These are phyloP conservation scores for Onchidella celtica DNA, from an alignment of 2,888 invertebrate species.

Conservation along the genomic window DNA sequence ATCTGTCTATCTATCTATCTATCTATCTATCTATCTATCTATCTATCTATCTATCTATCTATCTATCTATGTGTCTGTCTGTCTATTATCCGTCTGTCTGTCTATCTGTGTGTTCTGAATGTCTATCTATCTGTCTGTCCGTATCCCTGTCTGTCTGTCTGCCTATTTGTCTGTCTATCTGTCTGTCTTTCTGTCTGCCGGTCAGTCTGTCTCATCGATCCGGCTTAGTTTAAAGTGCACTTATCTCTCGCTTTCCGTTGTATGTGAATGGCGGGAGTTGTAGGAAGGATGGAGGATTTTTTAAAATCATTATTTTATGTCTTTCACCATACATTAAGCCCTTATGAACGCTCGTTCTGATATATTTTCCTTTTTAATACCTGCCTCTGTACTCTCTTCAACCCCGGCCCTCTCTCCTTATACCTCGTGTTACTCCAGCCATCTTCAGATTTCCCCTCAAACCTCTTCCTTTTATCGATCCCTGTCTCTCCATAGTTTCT, in stretches of 20 bases:
- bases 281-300: not conserved
- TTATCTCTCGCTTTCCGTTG: not conserved
- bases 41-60: not conserved
- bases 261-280: too few species aligned
- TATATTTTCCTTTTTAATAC: not conserved
- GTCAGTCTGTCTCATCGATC: too few species aligned
- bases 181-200: too few species aligned
- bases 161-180: too few species aligned
- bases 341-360: not conserved
- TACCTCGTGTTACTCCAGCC: not conserved
- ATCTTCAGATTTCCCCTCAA: not conserved
- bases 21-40: not conserved
- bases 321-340: not conserved
- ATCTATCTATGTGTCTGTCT: not conserved
- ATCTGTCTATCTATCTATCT: not conserved
- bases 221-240: not conserved
- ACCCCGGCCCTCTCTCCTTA: not conserved
- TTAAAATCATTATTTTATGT: not conserved
- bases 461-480: not conserved
- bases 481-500: not conserved
- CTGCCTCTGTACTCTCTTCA: not conserved
- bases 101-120: not conserved
- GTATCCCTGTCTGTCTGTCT: too few species aligned
- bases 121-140: slow-evolving; percentile 8
- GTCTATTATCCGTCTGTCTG: not conserved